phyloP scores from a whole-genome alignment of 2,113 vertebrate species.

The Desmodus rotundus region DNA sequence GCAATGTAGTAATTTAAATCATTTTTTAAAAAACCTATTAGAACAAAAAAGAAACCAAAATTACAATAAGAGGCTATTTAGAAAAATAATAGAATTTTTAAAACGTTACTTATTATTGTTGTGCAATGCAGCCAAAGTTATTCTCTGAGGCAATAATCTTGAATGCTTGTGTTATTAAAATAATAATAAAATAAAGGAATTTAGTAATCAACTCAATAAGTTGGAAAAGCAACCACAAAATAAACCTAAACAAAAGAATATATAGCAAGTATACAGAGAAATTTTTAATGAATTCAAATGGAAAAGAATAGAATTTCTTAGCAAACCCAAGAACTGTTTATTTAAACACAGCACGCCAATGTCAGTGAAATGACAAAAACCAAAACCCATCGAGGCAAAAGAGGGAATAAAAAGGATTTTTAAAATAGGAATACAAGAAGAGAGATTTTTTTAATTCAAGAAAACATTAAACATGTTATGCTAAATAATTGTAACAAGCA shows the following conservation, averaged over 20 bases:
- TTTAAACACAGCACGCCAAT: slow-evolving; percentile 11
- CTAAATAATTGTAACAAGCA: slow-evolving; percentile 15
- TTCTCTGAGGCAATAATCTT: slow-evolving; percentile 59
- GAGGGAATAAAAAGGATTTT: background rate
- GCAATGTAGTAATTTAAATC: slow-evolving; percentile 54
- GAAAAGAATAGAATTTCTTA: background rate
- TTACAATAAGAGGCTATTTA: slow-evolving; percentile 44
- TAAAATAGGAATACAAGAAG: background rate
- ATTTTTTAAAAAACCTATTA: slow-evolving; percentile 51
- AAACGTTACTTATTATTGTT: slow-evolving; percentile 25
- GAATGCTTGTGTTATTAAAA: slow-evolving; percentile 65
- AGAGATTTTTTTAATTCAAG: background rate
- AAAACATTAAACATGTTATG: background rate
- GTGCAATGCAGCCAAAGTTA: background rate
- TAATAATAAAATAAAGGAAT: slow-evolving; percentile 62
- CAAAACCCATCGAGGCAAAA: background rate
- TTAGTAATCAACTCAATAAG: slow-evolving; percentile 21
- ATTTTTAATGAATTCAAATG: slow-evolving; percentile 43
- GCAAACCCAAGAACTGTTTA: slow-evolving; percentile 16
- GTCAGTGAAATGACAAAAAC: background rate
- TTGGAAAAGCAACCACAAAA: slow-evolving; percentile 39
- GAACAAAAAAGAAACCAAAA: slow-evolving; percentile 47
- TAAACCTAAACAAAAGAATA: slow-evolving; percentile 8
- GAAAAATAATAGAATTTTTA: slow-evolving; percentile 57
- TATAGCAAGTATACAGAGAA: slow-evolving; percentile 10